Evolutionary conservation across 2,888 invertebrate genomes (phyloP).

Genomic region (Polydrusus tereticollis): DNA sequence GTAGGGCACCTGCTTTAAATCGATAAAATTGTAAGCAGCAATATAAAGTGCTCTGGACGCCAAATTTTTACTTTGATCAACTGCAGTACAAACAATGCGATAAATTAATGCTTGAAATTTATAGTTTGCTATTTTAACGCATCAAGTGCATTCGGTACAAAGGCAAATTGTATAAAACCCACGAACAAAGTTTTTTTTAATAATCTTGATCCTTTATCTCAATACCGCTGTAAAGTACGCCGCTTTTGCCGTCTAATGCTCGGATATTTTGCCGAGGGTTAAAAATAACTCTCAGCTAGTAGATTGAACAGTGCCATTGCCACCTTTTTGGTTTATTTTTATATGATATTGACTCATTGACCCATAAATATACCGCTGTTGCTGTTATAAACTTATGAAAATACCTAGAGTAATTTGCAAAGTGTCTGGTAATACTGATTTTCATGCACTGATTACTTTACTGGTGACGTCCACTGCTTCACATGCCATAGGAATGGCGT

Average conservation of each 20-base stretch:
- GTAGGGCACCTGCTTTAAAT: not conserved
- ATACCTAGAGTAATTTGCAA: constrained; percentile 12
- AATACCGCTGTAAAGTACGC: constrained; percentile 33
- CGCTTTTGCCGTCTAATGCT: constrained; percentile 18
- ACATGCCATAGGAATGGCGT: not conserved
- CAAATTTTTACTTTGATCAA: constrained; percentile 13
- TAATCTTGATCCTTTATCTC: constrained; percentile 30
- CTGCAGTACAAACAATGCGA: constrained; percentile 13
- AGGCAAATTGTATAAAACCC: constrained; percentile 24
- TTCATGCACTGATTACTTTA: constrained; percentile 1
- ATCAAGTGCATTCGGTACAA: constrained; percentile 2
- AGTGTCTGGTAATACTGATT: not conserved
- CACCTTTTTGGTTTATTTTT: constrained; percentile 45
- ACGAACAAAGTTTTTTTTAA: constrained; percentile 13
- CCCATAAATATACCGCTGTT: constrained; percentile 40
- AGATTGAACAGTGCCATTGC: constrained; percentile 49
- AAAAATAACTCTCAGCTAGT: constrained; percentile 45
- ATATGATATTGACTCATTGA: constrained; percentile 45
- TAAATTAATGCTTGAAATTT: constrained; percentile 25
- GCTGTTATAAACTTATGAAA: constrained; percentile 24
- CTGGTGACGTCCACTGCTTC: not conserved
- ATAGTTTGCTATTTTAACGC: constrained; percentile 25
- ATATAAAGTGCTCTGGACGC: not conserved
- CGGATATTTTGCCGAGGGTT: constrained; percentile 15
- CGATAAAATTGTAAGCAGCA: not conserved